Conservation (phyloP, 2,797 vertebrate species). For the Sebastes jordani region DNA sequence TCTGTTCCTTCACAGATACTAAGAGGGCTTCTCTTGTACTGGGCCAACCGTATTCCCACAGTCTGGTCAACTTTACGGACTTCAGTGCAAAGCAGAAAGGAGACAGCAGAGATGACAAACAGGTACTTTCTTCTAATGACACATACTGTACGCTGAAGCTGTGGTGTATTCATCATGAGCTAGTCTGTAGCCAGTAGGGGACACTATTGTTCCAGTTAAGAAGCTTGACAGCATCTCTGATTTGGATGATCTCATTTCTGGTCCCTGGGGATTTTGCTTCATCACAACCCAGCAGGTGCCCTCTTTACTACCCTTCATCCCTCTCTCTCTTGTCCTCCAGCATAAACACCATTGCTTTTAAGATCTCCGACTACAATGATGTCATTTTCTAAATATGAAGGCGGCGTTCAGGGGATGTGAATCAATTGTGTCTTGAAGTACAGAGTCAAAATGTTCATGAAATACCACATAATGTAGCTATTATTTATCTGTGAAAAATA, state of each 20-base stretch:
- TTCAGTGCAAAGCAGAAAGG: conserved; percentile 29
- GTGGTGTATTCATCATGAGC: not conserved
- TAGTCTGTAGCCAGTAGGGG: conserved; percentile 60
- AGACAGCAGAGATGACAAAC: conserved; percentile 43
- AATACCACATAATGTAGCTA: not conserved
- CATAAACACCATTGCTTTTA: conserved; percentile 54
- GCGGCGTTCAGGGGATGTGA: not conserved
- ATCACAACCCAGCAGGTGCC: conserved; percentile 72
- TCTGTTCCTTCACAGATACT: conserved; percentile 39
- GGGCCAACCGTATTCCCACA: conserved; percentile 15
- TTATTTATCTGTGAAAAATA: conserved; percentile 14
- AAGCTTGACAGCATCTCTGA: not conserved
- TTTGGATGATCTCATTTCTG: conserved; percentile 76
- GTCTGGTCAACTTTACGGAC: conserved; percentile 30
- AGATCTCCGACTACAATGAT: conserved; percentile 46
- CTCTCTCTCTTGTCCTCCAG: conserved; percentile 54
- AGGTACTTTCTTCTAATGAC: conserved; percentile 39
- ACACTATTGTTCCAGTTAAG: conserved; percentile 70
- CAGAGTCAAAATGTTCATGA: not conserved
- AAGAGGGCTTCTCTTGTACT: not conserved
- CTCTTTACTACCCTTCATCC: conserved; percentile 65
- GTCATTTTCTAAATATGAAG: conserved; percentile 53
- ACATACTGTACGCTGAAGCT: not conserved
- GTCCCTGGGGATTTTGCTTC: conserved; percentile 59
- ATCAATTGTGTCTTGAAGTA: not conserved